Evolutionary conservation across 2,113 vertebrate species (phyloP).

Genomic region (Cynopterus brachyotis): DNA sequence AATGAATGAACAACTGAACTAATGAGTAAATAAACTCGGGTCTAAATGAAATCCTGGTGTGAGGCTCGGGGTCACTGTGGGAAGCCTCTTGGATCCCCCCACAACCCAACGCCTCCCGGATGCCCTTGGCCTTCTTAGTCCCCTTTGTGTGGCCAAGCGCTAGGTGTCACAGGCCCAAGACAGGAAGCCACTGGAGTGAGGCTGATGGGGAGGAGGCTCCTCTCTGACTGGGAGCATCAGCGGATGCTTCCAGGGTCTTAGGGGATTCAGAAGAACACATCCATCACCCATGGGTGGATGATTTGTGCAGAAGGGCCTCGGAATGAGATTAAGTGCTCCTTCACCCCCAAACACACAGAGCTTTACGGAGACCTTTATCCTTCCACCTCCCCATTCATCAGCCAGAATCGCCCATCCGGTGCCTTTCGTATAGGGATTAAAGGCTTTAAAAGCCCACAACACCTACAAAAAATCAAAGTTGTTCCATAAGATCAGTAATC

Average conservation of each 20-base stretch:
- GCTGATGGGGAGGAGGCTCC: not conserved
- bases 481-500: not conserved
- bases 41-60: not conserved
- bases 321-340: not conserved
- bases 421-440: not conserved
- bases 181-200: not conserved
- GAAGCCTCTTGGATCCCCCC: not conserved
- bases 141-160: not conserved
- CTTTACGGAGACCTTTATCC: not conserved
- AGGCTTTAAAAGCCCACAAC: not conserved
- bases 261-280: not conserved
- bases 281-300: not conserved
- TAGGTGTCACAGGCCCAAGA: not conserved
- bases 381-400: not conserved
- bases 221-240: not conserved
- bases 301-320: not conserved
- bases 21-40: not conserved
- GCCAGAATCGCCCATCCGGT: not conserved
- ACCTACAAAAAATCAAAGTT: conserved; percentile 29
- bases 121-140: not conserved
- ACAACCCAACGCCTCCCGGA: not conserved
- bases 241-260: not conserved
- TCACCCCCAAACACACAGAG: not conserved
- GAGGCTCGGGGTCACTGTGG: not conserved
- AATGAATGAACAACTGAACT: not conserved